Evolutionary conservation across 1,140 invertebrate species (phyloP).

Genomic region (Ceratina calcarata): DNA sequence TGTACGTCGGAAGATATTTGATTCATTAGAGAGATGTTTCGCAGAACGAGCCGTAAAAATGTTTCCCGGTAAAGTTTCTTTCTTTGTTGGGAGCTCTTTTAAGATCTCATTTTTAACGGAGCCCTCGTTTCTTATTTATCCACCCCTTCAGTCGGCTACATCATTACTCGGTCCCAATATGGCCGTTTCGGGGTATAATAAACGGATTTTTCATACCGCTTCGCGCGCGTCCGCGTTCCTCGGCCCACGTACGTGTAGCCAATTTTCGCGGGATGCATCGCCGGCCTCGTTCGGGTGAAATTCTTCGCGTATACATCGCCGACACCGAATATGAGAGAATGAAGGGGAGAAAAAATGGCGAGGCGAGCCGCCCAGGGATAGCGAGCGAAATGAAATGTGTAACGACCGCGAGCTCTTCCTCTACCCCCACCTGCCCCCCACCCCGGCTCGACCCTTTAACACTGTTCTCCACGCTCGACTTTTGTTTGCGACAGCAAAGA

Average conservation of each 20-base stretch:
- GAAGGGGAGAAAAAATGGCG: background rate
- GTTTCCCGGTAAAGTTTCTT: background rate
- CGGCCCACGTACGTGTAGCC: background rate
- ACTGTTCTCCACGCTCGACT: background rate
- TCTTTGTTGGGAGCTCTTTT: slow-evolving; percentile 14
- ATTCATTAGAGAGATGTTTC: too few relatives aligned
- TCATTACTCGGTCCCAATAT: slow-evolving; percentile 35
- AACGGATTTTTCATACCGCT: slow-evolving; percentile 38
- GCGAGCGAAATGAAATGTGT: slow-evolving; percentile 31
- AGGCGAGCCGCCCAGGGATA: background rate
- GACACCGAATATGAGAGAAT: slow-evolving; percentile 20
- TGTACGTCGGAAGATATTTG: too few relatives aligned
- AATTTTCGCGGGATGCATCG: slow-evolving; percentile 21
- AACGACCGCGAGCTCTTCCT: background rate
- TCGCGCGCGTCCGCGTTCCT: background rate
- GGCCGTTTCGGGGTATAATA: slow-evolving; percentile 32
- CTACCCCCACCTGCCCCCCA: background rate
- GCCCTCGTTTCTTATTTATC: slow-evolving; percentile 35
- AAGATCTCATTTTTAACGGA: slow-evolving; percentile 29
- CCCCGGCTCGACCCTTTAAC: too few relatives aligned
- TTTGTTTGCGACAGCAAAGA: slow-evolving; percentile 1
- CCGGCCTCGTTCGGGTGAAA: background rate
- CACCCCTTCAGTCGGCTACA: slow-evolving; percentile 19
- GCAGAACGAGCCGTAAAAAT: too few relatives aligned
- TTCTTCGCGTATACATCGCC: slow-evolving; percentile 30